These are phyloP conservation scores for Origma solitaria DNA, from an alignment of 2,113 vertebrate species.

Conservation along the genomic window DNA sequence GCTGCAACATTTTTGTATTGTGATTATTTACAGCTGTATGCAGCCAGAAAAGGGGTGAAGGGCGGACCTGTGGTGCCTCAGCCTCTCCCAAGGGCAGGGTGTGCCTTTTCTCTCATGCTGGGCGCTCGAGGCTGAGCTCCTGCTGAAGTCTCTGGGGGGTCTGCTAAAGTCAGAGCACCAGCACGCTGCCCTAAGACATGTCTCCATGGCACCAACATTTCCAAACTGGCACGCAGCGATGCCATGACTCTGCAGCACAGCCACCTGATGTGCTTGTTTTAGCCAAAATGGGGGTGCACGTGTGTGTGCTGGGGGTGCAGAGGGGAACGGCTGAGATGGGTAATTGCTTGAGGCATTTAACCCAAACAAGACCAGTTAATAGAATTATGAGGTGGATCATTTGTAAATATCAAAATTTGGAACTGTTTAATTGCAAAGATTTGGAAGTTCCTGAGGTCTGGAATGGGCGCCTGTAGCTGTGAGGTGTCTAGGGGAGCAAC, in stretches of 20 bases:
- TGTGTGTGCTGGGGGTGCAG: neutral
- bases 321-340: neutral
- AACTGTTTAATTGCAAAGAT: constrained; percentile 22
- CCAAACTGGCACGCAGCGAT: neutral
- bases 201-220: neutral
- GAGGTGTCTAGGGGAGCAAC: neutral
- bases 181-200: neutral
- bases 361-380: constrained; percentile 30
- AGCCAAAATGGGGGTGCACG: neutral
- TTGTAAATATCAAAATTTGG: constrained; percentile 40
- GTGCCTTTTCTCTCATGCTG: neutral
- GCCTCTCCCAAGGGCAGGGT: neutral
- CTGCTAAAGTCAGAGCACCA: neutral
- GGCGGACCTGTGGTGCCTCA: fast-evolving
- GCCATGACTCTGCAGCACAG: neutral
- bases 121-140: fast-evolving
- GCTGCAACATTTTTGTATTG: neutral
- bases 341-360: constrained; percentile 31
- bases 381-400: neutral
- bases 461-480: neutral
- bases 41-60: neutral
- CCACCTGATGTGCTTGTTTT: neutral
- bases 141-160: neutral
- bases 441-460: neutral
- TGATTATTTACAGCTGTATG: neutral